Evolutionary conservation across 2,888 invertebrate species (phyloP), one percentile per base, ranked within the genome.

Genomic region (Cremastinae sp.): DNA sequence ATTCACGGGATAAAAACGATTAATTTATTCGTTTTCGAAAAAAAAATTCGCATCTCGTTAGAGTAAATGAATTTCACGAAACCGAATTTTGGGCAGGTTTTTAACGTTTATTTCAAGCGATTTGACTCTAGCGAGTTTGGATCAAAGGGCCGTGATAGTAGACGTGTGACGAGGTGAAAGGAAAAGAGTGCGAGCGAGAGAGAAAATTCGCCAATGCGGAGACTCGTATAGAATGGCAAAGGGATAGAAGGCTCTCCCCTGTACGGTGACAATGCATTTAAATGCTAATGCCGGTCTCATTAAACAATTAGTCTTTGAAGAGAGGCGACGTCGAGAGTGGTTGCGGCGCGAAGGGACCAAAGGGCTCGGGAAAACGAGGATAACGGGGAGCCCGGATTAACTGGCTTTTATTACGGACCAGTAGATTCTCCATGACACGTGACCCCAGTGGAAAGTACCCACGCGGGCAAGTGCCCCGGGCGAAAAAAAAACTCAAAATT

Each of bases 281-380:
- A 87, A 87, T 87, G 87, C 86, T 87, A 87, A 88, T 88, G 81
- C 82, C 79, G 76, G 82, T 80, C 85, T 88, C 88, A 86, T 88
- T 88, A 88, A 87, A 86, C 84, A 87, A 88, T 88, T 88, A 88
- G 83, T 84, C 86, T 88, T 84, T 84, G 83, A 82, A 82, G 82
- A 80, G 80, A 79, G 70, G 81, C 79, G 77, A 78, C 66, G 70
- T 61, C 76, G 64, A 62, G 75, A 80, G 73, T 72, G 65, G 72
- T 74, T 45, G 65, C 47, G 73, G 53, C 73, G 51, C 72, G 43
- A n/a, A 79, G 79, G 68, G 78, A 74, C 72, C 51, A 72, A 59
- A 65, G 68, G 47, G 79, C 37, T 51, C 58, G 61, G 45, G 64
- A 35, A 51, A 68, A 70, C 43, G 61, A 16, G 64, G 71, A n/a